A percentile compares a stretch with the other conserved stretches of the same genome.
Evolutionary conservation across 92 coral and sea anemone genomes (phyloP).

Genomic region (Paragorgia papillata): DNA sequence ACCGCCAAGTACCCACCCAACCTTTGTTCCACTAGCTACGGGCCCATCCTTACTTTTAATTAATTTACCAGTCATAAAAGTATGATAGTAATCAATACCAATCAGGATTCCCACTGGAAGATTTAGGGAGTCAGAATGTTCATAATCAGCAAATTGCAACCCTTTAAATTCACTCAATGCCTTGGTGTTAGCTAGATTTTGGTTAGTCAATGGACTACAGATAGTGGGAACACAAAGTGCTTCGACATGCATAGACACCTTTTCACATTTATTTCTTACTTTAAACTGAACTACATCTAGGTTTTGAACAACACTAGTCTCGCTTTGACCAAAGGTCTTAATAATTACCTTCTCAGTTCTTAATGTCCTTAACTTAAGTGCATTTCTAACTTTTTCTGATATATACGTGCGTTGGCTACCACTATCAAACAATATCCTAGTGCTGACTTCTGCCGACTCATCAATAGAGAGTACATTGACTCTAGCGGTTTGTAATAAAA

Average conservation of each 20-base stretch:
- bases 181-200: neutral
- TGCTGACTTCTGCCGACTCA: no score
- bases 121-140: neutral
- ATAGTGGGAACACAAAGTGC: conserved; percentile 24
- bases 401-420: conserved; percentile 19
- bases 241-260: neutral
- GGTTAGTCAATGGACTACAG: conserved; percentile 13
- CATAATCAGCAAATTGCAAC: conserved; percentile 24
- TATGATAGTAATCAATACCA: conserved; percentile 25
- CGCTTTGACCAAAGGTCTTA: conserved; percentile 9
- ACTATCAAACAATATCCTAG: neutral
- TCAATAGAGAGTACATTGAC: no score
- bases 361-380: neutral
- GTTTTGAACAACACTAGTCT: neutral
- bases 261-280: neutral
- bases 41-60: neutral
- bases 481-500: no score
- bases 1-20: conserved; percentile 24
- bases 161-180: neutral
- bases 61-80: neutral
- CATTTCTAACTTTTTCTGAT: neutral
- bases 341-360: neutral
- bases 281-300: conserved; percentile 19
- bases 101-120: conserved; percentile 17
- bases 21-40: conserved; percentile 1